A percentile compares a stretch with the other conserved stretches of the same genome.
Conservation (phyloP, 1,140 invertebrate genomes). For the Lasaia peninsularis region DNA sequence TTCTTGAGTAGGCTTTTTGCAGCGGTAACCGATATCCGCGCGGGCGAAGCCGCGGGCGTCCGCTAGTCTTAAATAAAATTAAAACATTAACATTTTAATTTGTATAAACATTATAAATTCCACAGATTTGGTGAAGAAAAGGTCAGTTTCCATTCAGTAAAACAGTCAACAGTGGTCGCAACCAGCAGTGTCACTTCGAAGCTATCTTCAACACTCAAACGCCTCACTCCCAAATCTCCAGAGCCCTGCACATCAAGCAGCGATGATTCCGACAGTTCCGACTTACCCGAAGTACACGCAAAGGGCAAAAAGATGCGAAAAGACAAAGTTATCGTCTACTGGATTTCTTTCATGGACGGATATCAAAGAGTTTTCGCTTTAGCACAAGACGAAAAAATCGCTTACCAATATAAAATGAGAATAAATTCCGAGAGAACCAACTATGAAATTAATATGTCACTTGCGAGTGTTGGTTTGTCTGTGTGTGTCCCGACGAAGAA, state of each 20-base stretch:
- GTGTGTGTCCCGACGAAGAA: conserved; percentile 71
- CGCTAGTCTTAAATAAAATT: no score
- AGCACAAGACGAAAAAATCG: conserved; percentile 87
- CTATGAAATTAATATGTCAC: conserved; percentile 83
- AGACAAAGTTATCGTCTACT: conserved; percentile 85
- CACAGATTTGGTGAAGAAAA: conserved; percentile 83
- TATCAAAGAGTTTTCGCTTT: conserved; percentile 88
- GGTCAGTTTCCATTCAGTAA: conserved; percentile 83
- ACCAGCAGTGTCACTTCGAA: conserved; percentile 72
- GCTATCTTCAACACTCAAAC: conserved; percentile 69
- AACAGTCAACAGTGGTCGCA: conserved; percentile 63
- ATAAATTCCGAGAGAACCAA: conserved; percentile 84
- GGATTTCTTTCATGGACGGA: conserved; percentile 88
- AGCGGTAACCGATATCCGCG: no score
- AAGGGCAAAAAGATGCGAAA: conserved; percentile 70
- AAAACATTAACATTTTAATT: not conserved
- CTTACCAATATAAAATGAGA: conserved; percentile 81
- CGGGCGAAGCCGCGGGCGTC: no score
- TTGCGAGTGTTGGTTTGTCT: conserved; percentile 85
- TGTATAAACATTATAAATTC: conserved; percentile 1
- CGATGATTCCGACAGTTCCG: conserved; percentile 75
- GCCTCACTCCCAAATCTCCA: conserved; percentile 66
- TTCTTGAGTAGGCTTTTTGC: no score
- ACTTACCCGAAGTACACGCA: conserved; percentile 54
- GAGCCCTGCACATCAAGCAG: conserved; percentile 72